These are phyloP conservation scores for Tautogolabrus adspersus DNA, from an alignment of 2,113 vertebrate genomes.

Conservation along the genomic window DNA sequence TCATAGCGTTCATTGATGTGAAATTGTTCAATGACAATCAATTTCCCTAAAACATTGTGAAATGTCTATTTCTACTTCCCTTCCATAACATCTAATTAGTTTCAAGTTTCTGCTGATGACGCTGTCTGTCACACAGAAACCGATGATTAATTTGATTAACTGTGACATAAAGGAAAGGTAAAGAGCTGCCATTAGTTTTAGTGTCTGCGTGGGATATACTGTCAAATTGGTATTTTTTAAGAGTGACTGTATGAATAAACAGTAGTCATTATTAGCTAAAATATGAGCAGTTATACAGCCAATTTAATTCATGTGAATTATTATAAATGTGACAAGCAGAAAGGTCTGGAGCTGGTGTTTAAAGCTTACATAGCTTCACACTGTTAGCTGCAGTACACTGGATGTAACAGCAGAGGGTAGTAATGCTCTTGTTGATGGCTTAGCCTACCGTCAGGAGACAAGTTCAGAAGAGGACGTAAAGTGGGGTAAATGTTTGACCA, in stretches of 20 bases:
- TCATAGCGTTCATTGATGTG: neutral
- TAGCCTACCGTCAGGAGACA: neutral
- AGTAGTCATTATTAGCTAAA: neutral
- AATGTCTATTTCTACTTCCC: constrained; percentile 17
- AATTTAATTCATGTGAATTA: too few species aligned
- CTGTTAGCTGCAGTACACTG: neutral
- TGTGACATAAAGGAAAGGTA: neutral
- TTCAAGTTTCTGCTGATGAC: neutral
- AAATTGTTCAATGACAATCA: neutral
- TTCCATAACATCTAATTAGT: neutral
- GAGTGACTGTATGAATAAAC: neutral
- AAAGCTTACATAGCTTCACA: neutral
- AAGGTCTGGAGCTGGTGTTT: neutral
- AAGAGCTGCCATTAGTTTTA: neutral
- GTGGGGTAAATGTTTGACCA: neutral
- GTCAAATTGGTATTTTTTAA: neutral
- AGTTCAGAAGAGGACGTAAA: neutral
- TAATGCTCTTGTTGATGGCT: neutral
- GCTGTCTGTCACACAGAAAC: constrained; percentile 17
- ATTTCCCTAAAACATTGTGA: neutral
- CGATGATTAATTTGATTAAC: neutral
- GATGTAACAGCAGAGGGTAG: constrained; percentile 50
- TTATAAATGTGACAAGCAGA: neutral
- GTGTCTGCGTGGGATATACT: neutral
- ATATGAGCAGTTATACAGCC: neutral